These are phyloP conservation scores for Desoria tigrina DNA, from an alignment of 2,888 invertebrate genomes.

Conservation along the genomic window DNA sequence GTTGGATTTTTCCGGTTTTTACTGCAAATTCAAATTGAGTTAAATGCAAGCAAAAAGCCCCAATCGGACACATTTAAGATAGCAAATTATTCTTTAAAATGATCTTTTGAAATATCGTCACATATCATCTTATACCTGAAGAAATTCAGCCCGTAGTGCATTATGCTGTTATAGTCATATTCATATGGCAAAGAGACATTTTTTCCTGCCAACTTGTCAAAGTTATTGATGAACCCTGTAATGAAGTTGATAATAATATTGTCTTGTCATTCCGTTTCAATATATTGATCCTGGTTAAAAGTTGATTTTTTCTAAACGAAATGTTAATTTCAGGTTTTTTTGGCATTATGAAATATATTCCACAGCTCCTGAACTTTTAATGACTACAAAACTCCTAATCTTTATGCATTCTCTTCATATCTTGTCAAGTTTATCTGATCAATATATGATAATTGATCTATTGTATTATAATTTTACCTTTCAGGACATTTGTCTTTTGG, in stretches of 20 bases:
- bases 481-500: constrained; percentile 68
- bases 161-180: constrained; percentile 76
- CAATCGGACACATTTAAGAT: no score
- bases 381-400: no score
- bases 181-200: constrained; percentile 69
- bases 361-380: no score
- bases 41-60: no score
- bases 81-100: background rate
- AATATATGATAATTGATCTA: no score
- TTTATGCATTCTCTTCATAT: no score
- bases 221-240: constrained; percentile 65
- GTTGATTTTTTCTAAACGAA: constrained; percentile 27
- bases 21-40: constrained; percentile 56
- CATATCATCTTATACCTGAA: constrained; percentile 58
- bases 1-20: constrained; percentile 66
- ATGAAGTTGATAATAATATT: no score
- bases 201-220: constrained; percentile 66
- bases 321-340: no score
- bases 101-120: background rate
- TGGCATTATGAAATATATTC: no score
- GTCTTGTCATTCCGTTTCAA: no score
- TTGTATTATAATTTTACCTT: constrained; percentile 57
- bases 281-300: no score
- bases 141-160: constrained; percentile 73
- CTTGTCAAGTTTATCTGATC: no score